These are phyloP conservation scores for Cheilosia soror DNA, from an alignment of 2,888 invertebrate species.

Conservation along the genomic window DNA sequence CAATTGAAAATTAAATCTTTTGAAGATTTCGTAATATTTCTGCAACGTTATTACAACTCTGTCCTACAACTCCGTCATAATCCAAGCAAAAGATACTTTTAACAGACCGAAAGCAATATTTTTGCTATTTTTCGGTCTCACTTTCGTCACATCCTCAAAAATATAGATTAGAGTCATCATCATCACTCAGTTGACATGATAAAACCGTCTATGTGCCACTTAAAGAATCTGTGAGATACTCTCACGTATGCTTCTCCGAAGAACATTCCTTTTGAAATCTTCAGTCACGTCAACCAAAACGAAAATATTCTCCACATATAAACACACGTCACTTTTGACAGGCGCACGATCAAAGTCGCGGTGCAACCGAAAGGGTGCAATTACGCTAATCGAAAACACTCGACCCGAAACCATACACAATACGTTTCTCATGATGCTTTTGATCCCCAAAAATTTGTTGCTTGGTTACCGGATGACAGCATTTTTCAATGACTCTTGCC, in stretches of 20 bases:
- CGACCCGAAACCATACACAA: conserved; percentile 57
- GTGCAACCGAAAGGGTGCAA: conserved; percentile 56
- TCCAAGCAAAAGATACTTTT: too few relatives aligned
- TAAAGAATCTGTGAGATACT: not conserved
- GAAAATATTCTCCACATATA: conserved; percentile 20
- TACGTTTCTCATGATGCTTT: conserved; percentile 64
- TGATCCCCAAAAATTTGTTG: conserved; percentile 52
- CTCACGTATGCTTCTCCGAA: conserved; percentile 17
- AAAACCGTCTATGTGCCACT: not conserved
- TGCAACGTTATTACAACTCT: too few relatives aligned
- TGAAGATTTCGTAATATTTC: too few relatives aligned
- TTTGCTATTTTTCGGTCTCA: not conserved
- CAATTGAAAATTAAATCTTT: too few relatives aligned
- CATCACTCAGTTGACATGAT: conserved; percentile 14
- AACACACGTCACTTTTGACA: conserved; percentile 63
- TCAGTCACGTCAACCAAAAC: not conserved
- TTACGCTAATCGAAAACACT: conserved; percentile 74
- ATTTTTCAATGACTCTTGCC: conserved; percentile 35
- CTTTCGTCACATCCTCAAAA: not conserved
- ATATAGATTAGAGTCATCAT: conserved; percentile 17
- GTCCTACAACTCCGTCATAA: too few relatives aligned
- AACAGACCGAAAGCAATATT: too few relatives aligned
- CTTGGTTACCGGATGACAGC: conserved; percentile 57
- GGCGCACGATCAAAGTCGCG: conserved; percentile 63
- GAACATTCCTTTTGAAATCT: conserved; percentile 7